phyloP scores from a whole-genome alignment of 2,113 vertebrate genomes.

The Anolis sagrei region DNA sequence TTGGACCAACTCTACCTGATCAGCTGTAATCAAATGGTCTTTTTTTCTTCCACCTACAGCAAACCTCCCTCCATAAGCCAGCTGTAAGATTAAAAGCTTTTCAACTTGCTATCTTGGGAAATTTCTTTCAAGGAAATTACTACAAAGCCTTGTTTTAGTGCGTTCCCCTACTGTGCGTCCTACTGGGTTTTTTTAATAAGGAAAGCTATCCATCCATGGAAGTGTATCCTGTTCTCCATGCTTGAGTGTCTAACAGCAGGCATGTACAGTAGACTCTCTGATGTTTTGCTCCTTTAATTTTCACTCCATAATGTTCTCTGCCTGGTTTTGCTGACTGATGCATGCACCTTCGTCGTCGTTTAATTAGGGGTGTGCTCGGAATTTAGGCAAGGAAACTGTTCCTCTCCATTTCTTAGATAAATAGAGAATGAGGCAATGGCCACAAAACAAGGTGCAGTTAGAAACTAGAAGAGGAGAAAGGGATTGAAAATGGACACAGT shows the following conservation, averaged over 20 bases:
- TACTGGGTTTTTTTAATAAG: slow-evolving; percentile 98
- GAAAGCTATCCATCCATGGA: slow-evolving; percentile 97
- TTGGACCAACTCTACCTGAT: slow-evolving; percentile 60
- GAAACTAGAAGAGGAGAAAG: not conserved
- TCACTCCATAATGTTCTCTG: slow-evolving; percentile 74
- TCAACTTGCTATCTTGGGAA: slow-evolving; percentile 83
- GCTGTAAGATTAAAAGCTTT: slow-evolving; percentile 78
- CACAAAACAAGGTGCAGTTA: slow-evolving; percentile 36
- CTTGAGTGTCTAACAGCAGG: slow-evolving; percentile 89
- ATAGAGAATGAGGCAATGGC: not conserved
- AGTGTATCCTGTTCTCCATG: slow-evolving; percentile 98
- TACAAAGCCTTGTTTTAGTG: slow-evolving; percentile 94
- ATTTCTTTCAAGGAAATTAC: slow-evolving; percentile 88
- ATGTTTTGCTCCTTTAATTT: slow-evolving; percentile 82
- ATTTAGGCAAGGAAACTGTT: slow-evolving; percentile 58
- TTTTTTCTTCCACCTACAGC: slow-evolving; percentile 72
- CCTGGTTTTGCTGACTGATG: slow-evolving; percentile 73
- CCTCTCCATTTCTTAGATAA: slow-evolving; percentile 32
- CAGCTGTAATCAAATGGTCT: slow-evolving; percentile 65
- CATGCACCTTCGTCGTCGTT: slow-evolving; percentile 70
- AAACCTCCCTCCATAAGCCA: slow-evolving; percentile 70
- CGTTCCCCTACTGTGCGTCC: slow-evolving; percentile 89
- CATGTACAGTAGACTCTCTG: slow-evolving; percentile 81
- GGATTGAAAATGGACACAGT: not conserved
- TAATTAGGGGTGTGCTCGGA: slow-evolving; percentile 70